These are phyloP conservation scores for Chrysomela aeneicollis DNA, from an alignment of 2,888 invertebrate genomes.

Conservation along the genomic window DNA sequence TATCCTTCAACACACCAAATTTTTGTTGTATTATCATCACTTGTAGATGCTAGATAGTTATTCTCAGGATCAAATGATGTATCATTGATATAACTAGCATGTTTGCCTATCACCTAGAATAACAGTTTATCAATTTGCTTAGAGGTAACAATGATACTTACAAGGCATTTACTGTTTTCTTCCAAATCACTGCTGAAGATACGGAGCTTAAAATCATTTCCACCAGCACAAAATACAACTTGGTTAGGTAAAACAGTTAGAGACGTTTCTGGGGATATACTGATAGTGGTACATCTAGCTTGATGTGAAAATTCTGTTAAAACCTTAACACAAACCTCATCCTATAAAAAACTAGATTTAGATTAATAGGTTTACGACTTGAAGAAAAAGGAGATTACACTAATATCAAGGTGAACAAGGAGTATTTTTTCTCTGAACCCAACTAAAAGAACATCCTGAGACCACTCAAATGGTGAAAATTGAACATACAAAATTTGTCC, in stretches of 20 bases:
- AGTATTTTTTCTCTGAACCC: constrained; percentile 67
- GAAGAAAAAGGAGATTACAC: constrained; percentile 23
- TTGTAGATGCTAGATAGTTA: constrained; percentile 74
- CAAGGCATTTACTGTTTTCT: constrained; percentile 63
- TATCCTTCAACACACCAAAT: constrained; percentile 69
- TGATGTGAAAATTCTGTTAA: constrained; percentile 67
- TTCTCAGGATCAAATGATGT: constrained; percentile 75
- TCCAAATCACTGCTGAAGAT: constrained; percentile 67
- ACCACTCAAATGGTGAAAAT: constrained; percentile 72
- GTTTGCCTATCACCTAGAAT: constrained; percentile 67
- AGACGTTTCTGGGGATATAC: constrained; percentile 71
- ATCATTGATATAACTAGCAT: constrained; percentile 74
- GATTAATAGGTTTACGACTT: constrained; percentile 14
- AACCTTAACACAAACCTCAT: constrained; percentile 64
- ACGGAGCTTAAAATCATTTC: constrained; percentile 66
- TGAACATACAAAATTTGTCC: constrained; percentile 67
- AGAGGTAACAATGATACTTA: constrained; percentile 43
- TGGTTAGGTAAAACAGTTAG: constrained; percentile 67
- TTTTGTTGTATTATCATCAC: constrained; percentile 78
- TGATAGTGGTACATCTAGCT: constrained; percentile 65
- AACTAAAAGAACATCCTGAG: constrained; percentile 69
- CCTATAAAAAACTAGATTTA: constrained; percentile 50
- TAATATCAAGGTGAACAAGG: constrained; percentile 66
- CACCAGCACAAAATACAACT: constrained; percentile 65
- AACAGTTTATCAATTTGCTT: neutral